Conservation (phyloP, 53 echinoderm and acorn worm genomes). For the Actinopyga echinites region DNA sequence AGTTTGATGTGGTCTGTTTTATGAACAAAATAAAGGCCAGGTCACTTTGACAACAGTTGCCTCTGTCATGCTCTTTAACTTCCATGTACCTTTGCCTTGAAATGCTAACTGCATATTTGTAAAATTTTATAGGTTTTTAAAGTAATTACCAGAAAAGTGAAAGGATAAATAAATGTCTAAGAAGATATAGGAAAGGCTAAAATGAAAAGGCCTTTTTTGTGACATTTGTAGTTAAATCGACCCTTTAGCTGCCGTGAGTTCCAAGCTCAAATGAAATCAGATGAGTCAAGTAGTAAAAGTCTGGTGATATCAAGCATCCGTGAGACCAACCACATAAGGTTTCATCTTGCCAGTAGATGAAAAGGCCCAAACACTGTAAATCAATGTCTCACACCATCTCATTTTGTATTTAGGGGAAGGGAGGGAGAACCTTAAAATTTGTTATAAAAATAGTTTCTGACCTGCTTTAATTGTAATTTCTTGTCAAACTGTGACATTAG, state of each 20-base stretch:
- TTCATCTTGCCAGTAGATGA: not conserved
- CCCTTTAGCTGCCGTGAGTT: conserved; percentile 1
- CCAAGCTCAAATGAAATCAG: not conserved
- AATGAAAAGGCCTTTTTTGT: not conserved
- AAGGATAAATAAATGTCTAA: not conserved
- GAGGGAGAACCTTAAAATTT: not conserved
- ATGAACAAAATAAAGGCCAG: conserved; percentile 45
- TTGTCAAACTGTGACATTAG: not conserved
- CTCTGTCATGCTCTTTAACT: no score
- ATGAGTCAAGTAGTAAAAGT: conserved; percentile 36
- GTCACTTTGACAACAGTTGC: not conserved
- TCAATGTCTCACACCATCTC: not conserved
- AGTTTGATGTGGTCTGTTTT: conserved; percentile 10
- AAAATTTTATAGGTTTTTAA: conserved; percentile 39
- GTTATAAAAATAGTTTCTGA: not conserved
- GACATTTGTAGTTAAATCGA: conserved; percentile 42
- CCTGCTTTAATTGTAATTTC: conserved; percentile 33
- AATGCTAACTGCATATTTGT: conserved; percentile 41
- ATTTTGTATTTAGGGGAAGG: no score
- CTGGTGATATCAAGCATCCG: not conserved
- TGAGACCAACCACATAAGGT: not conserved
- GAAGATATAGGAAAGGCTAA: not conserved
- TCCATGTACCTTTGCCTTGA: no score
- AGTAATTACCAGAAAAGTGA: conserved; percentile 26
- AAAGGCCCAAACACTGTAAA: conserved; percentile 6